Evolutionary conservation across 2,888 invertebrate genomes (phyloP).

Genomic region (Thyatira batis): DNA sequence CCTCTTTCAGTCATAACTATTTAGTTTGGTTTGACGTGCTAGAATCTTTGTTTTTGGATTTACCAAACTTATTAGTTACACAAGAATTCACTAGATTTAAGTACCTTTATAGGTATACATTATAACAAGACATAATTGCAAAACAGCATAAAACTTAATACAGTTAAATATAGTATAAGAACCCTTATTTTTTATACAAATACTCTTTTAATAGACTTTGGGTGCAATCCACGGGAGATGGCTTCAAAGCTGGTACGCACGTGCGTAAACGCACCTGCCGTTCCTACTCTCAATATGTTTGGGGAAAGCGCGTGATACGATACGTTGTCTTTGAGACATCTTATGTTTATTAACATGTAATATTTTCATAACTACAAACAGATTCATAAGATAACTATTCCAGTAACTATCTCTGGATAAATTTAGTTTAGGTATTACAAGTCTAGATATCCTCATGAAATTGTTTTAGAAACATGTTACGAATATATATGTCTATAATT

Average conservation of each 20-base stretch:
- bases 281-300: slow-evolving; percentile 25
- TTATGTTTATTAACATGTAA: not conserved
- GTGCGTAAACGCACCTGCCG: slow-evolving; percentile 74
- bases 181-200: not conserved
- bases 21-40: slow-evolving; percentile 19
- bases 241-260: slow-evolving; percentile 66
- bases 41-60: not conserved
- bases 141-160: not conserved
- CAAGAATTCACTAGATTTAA: not conserved
- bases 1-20: slow-evolving; percentile 33
- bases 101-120: not conserved
- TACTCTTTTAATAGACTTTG: slow-evolving; percentile 30
- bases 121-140: not conserved
- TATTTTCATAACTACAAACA: too few species aligned
- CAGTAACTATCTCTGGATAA: too few species aligned
- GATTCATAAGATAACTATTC: too few species aligned
- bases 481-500: too few species aligned
- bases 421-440: too few species aligned
- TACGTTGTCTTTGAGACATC: not conserved
- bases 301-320: slow-evolving; percentile 9
- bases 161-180: not conserved
- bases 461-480: too few species aligned
- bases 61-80: not conserved
- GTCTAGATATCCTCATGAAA: too few species aligned
- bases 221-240: slow-evolving; percentile 43